Conservation (phyloP, 2,797 vertebrate species). For the Phataginus tetradactyla region DNA sequence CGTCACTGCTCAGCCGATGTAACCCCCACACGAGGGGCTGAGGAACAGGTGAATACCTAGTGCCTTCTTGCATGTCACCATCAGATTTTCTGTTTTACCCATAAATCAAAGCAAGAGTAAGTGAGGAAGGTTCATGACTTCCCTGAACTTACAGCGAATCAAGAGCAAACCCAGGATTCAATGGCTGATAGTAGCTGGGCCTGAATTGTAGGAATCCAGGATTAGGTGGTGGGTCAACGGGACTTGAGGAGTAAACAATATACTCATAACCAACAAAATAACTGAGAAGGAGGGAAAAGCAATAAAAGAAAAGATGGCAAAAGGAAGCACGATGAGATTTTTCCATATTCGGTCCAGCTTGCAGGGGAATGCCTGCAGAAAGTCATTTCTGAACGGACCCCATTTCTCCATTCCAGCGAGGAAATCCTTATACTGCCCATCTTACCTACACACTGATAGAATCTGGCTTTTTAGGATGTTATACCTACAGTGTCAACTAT, state of each 20-base stretch:
- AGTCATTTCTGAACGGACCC: neutral
- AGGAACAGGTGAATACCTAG: neutral
- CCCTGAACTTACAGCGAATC: neutral
- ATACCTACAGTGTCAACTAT: neutral
- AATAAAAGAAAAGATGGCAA: neutral
- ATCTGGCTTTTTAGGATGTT: neutral
- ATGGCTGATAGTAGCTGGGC: neutral
- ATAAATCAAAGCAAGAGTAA: neutral
- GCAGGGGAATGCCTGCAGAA: neutral
- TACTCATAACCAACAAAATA: neutral
- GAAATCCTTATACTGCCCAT: neutral
- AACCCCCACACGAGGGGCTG: neutral
- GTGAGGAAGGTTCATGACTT: neutral
- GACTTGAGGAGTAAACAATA: neutral
- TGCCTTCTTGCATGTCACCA: neutral
- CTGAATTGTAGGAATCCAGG: neutral
- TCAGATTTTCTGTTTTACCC: neutral
- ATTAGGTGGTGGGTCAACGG: neutral
- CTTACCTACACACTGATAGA: neutral
- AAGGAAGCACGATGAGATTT: neutral
- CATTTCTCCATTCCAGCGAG: neutral
- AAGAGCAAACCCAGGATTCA: neutral
- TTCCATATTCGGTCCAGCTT: neutral
- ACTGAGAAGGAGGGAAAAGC: neutral
- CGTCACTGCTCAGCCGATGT: neutral